Conservation (phyloP, 2,797 vertebrate species). For the Bufotes viridis region DNA sequence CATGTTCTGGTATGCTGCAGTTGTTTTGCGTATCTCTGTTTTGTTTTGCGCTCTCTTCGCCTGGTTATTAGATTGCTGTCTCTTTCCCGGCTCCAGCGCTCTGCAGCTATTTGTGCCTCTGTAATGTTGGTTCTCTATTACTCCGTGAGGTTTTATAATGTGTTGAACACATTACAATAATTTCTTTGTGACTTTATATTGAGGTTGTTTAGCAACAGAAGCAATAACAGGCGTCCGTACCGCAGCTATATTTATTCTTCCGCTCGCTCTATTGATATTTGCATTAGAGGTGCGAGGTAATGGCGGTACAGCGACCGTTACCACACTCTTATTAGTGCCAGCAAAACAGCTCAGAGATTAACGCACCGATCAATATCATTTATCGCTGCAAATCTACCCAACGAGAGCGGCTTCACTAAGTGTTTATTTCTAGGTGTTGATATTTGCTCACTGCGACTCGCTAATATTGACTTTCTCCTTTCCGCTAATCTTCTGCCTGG, state of each 20-base stretch:
- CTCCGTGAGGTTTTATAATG: slow-evolving; percentile 11
- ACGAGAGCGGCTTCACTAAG: background rate
- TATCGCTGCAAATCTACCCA: background rate
- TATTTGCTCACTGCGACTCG: background rate
- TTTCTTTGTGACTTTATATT: slow-evolving; percentile 38
- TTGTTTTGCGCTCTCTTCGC: background rate
- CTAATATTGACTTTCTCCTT: background rate
- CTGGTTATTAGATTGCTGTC: background rate
- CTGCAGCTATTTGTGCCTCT: background rate
- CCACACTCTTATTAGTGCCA: slow-evolving; percentile 28
- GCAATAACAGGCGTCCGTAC: slow-evolving; percentile 12
- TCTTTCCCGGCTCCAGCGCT: background rate
- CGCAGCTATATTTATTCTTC: slow-evolving; percentile 2
- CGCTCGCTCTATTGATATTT: slow-evolving; percentile 37
- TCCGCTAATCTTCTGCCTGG: background rate
- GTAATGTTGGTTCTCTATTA: slow-evolving; percentile 12
- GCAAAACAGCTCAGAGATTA: background rate
- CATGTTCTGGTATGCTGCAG: background rate
- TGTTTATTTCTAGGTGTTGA: background rate
- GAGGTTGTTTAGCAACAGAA: slow-evolving; percentile 13
- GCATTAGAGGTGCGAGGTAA: slow-evolving; percentile 37
- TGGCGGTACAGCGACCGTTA: background rate
- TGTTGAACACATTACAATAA: slow-evolving; percentile 27
- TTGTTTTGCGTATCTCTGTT: background rate
- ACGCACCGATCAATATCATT: background rate